phyloP scores from a whole-genome alignment of 2,888 invertebrate genomes.

The Tipula vernalis region DNA sequence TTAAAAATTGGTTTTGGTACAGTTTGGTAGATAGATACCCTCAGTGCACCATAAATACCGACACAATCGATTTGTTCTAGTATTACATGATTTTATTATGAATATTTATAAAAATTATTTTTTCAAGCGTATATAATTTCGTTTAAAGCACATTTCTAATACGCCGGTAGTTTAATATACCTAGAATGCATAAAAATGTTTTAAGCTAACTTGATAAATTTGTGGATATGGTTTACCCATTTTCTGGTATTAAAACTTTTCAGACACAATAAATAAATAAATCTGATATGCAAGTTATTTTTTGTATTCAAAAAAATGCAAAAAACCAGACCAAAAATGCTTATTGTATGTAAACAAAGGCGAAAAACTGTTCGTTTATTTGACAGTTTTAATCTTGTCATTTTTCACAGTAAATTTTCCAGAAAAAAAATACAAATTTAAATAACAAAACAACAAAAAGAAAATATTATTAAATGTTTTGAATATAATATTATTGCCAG shows the following conservation, averaged over 20 bases:
- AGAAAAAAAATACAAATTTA: neutral
- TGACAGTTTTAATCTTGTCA: constrained; percentile 4
- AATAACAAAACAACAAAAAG: neutral
- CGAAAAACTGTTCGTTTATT: neutral
- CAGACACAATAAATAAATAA: neutral
- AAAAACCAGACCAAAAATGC: neutral
- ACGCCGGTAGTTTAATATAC: neutral
- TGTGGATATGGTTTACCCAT: neutral
- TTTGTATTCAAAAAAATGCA: neutral
- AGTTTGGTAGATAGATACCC: neutral
- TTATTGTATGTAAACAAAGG: neutral
- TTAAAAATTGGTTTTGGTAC: neutral
- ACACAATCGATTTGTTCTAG: neutral
- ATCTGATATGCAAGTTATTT: neutral
- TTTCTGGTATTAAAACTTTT: neutral
- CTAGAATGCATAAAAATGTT: neutral
- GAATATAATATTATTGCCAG: neutral
- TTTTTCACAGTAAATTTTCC: neutral
- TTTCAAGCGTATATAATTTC: too few relatives aligned
- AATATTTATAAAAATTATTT: too few relatives aligned
- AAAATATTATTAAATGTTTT: neutral
- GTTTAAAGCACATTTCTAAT: too few relatives aligned
- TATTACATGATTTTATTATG: neutral
- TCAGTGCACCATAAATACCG: neutral
- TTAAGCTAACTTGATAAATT: neutral